Evolutionary conservation across 2,797 vertebrate species (phyloP), one percentile per base, ranked within the genome.

Genomic region (Pampus argenteus): DNA sequence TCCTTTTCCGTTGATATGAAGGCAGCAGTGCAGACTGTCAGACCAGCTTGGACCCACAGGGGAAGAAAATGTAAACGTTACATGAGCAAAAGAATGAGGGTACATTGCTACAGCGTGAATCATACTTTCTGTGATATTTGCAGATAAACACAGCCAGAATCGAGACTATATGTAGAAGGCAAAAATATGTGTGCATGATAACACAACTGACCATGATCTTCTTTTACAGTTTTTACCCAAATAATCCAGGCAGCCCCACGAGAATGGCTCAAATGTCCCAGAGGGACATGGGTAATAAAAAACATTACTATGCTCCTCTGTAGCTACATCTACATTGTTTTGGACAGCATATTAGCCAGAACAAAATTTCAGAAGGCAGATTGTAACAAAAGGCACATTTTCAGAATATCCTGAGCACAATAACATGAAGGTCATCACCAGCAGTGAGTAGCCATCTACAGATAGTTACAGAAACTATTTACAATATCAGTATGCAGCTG

Each of bases 221-320:
- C 51, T 47, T 71, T 66, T 68, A 47, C 20, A 25, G 29, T 22
- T 61, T 57, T 44, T 15, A 57, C 25, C 48, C 1, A 25, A 71
- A 47, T 62, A 66, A 75, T 63, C 58, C 65, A 58, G 40, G 40
- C 36, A 54, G 44, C 54, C 75, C 45, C 51, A 38, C 17, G 58
- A 77, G 62, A 51, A 51, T 20, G 23, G 55, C 57, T 72, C 44
- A 59, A 56, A 81, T 45, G 45, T 70, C 50, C 48, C 56, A 57
- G n/a, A 40, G 31, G 67, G 56, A 59, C 31, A 17, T 34, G 10
- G 29, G 45, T 66, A 73, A 36, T 64, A 45, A 66, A 20, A 42
- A 50, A 5, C 6, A 34, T 34, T 23, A 18, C 11, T 10, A 54
- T 29, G 45, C 15, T 63, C 18, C 31, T 14, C 51, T 15, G 9